phyloP scores from a whole-genome alignment of 2,888 invertebrate genomes.

The Steinernema hermaphroditum region DNA sequence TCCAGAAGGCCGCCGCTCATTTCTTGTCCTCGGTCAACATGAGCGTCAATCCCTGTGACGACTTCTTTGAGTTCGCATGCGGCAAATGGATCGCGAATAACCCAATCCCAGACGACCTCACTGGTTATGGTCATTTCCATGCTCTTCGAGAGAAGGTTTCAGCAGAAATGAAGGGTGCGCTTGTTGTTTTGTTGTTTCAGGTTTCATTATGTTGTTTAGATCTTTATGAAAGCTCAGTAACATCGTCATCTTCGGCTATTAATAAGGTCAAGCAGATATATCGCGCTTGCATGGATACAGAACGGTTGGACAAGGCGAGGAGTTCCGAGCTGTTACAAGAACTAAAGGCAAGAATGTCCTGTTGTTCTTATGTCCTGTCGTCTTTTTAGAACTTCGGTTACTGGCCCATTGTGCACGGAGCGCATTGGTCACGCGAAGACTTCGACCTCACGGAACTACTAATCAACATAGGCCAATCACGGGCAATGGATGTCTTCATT shows the following conservation, averaged over 20 bases:
- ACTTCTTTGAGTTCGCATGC: slow-evolving; percentile 36
- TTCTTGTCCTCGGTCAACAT: slow-evolving; percentile 45
- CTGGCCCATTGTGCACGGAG: slow-evolving; percentile 60
- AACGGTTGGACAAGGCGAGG: slow-evolving; percentile 47
- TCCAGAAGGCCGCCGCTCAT: slow-evolving; percentile 46
- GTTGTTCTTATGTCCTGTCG: background rate
- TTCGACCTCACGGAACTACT: slow-evolving; percentile 56
- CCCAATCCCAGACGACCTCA: slow-evolving; percentile 53
- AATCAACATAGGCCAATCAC: slow-evolving; percentile 50
- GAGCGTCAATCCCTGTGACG: slow-evolving; percentile 35
- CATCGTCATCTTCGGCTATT: slow-evolving; percentile 54
- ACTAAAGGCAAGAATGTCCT: slow-evolving; percentile 42
- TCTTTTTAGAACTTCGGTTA: slow-evolving; percentile 46
- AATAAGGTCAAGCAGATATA: slow-evolving; percentile 55
- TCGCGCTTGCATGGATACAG: slow-evolving; percentile 57
- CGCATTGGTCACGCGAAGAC: slow-evolving; percentile 44
- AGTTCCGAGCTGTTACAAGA: slow-evolving; percentile 50
- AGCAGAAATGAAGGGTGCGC: slow-evolving; percentile 53
- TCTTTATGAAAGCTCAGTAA: slow-evolving; percentile 54
- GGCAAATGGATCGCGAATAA: slow-evolving; percentile 35
- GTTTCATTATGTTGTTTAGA: slow-evolving; percentile 47
- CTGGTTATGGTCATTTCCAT: slow-evolving; percentile 60
- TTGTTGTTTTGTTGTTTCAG: slow-evolving; percentile 20
- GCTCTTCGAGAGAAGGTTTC: slow-evolving; percentile 62
- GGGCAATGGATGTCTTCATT: slow-evolving; percentile 62